phyloP scores from a whole-genome alignment of 1,140 invertebrate species.

The Vollenhovia emeryi region DNA sequence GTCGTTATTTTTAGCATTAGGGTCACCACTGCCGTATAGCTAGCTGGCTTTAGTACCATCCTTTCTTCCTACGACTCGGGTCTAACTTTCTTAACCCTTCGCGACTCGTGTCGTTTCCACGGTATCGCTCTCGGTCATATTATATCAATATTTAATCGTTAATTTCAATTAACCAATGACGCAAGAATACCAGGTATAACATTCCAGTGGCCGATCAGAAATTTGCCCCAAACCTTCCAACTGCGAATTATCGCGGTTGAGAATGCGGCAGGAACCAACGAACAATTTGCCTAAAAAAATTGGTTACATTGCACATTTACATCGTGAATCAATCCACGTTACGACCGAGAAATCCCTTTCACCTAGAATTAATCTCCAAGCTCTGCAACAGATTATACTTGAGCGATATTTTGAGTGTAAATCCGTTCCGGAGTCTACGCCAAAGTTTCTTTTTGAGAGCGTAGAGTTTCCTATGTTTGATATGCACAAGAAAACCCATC shows the following conservation, averaged over 20 bases:
- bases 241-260: too few species aligned
- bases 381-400: neutral
- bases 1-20: constrained; percentile 80
- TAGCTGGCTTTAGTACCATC: constrained; percentile 60
- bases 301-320: too few species aligned
- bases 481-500: too few species aligned
- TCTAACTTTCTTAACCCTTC: constrained; percentile 41
- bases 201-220: too few species aligned
- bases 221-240: too few species aligned
- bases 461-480: neutral
- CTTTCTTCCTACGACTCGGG: constrained; percentile 53
- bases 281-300: too few species aligned
- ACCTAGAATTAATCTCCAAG: neutral
- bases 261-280: too few species aligned
- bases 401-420: neutral
- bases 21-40: constrained; percentile 72
- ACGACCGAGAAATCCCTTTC: neutral
- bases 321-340: too few species aligned
- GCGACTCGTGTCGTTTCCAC: neutral
- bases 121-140: neutral
- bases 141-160: neutral
- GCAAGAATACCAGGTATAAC: too few species aligned
- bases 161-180: neutral
- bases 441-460: neutral
- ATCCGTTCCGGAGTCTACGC: neutral